Evolutionary conservation across 2,797 vertebrate genomes (phyloP), one percentile per base, ranked within the genome.

Genomic region (Hydrolagus colliei): DNA sequence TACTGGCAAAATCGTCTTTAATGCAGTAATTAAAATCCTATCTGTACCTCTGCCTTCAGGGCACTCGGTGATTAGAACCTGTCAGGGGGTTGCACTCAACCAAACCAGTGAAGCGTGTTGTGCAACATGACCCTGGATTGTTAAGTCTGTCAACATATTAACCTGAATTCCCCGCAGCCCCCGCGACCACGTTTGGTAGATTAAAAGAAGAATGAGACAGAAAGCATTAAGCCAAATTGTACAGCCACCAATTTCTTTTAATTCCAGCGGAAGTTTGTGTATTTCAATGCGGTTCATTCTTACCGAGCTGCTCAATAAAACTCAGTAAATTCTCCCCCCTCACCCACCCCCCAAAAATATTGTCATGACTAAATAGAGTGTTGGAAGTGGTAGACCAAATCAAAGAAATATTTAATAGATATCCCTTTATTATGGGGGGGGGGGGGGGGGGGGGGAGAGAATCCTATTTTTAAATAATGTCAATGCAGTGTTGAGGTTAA

Each of bases 111-210:
- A 91, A 95, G 96, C 96, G 95, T 96, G 95, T 93, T 92, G 94
- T 89, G 95, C 95, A 92, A 96, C 97, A 95, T 95, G 97, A 98
- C 97, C 97, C 94, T 91, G 92, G 95, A 96, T 95, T 98, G 97
- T 97, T 96, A 96, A 96, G 94, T 93, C 96, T 98, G 98, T 99
- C 97, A 97, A 96, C 97, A 97, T 95, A 98, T 99, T 99, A 98
- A 98, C 97, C 97, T 95, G 96, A 97, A 98, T 97, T 98, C 96
- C 97, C 97, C 92, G 93, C 94, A 97, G 97, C 96, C 95, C 95
- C 95, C 92, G 88, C 90, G 92, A 93, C 92, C 93, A 90, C 92
- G 92, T 92, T 91, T 90, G 93, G 92, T 91, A 88, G 89, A 89
- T 88, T 87, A 87, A 88, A 88, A 87, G 87, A 87, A 87, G 86